These are phyloP conservation scores for Sorex fumeus DNA, from an alignment of 2,113 vertebrate genomes.

Conservation along the genomic window DNA sequence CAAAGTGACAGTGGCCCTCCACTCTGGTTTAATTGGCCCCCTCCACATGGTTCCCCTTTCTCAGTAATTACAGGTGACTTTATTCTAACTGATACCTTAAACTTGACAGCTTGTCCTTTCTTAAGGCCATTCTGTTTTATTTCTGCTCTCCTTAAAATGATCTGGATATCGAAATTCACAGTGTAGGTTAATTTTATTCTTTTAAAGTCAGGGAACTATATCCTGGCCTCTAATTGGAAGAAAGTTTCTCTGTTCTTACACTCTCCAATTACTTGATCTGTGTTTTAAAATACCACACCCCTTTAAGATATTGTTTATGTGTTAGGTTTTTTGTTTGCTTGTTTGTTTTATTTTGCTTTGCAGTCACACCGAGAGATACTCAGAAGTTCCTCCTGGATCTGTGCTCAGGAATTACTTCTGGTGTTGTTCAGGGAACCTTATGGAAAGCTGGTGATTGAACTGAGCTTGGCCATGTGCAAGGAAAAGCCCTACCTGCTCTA, in stretches of 20 bases:
- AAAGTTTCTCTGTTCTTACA: background rate
- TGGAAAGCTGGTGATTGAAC: no score
- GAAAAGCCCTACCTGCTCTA: no score
- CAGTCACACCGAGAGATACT: no score
- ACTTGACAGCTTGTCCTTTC: background rate
- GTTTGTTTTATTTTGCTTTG: no score
- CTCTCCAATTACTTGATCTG: rapidly evolving
- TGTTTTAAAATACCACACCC: background rate
- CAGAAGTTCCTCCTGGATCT: no score
- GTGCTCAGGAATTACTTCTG: no score
- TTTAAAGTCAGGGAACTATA: background rate
- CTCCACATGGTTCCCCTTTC: rapidly evolving
- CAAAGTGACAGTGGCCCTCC: no score
- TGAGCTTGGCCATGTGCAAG: no score
- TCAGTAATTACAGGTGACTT: rapidly evolving
- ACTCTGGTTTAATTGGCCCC: no score
- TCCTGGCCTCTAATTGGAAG: background rate
- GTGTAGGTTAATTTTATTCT: background rate
- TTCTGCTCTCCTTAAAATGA: background rate
- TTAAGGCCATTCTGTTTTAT: background rate
- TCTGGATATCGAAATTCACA: background rate
- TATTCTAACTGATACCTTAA: background rate
- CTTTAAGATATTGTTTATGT: no score
- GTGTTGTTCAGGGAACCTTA: no score
- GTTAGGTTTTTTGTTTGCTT: no score